phyloP scores from a whole-genome alignment of 2,888 invertebrate species.

The Kuschelorhynchus macadamiae region DNA sequence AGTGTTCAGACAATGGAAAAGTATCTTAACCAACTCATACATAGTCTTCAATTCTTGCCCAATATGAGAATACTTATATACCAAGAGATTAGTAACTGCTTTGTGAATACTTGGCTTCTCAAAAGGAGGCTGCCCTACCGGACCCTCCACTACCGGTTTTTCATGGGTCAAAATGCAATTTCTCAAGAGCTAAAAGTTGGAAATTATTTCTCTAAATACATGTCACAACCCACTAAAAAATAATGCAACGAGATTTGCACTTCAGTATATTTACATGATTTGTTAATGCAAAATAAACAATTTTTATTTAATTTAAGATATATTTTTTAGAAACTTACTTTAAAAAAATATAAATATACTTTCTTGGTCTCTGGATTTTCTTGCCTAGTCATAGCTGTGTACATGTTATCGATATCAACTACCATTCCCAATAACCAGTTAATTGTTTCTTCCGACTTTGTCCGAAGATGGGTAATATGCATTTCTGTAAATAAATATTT shows the following conservation, averaged over 20 bases:
- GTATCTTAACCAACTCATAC: slow-evolving; percentile 93
- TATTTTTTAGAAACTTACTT: slow-evolving; percentile 71
- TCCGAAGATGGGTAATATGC: slow-evolving; percentile 87
- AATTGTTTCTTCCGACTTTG: slow-evolving; percentile 83
- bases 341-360: slow-evolving; percentile 92
- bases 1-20: slow-evolving; percentile 92
- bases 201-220: too few species aligned
- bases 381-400: slow-evolving; percentile 91
- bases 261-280: too few species aligned
- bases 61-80: slow-evolving; percentile 87
- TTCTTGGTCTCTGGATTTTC: slow-evolving; percentile 93
- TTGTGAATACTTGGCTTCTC: slow-evolving; percentile 94
- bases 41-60: slow-evolving; percentile 80
- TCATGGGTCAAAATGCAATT: slow-evolving; percentile 89
- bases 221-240: too few species aligned
- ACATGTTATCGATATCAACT: slow-evolving; percentile 95
- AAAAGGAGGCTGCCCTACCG: slow-evolving; percentile 93
- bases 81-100: slow-evolving; percentile 91
- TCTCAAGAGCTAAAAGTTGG: slow-evolving; percentile 80
- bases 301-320: background rate
- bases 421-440: slow-evolving; percentile 91
- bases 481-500: slow-evolving; percentile 71
- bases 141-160: slow-evolving; percentile 86
- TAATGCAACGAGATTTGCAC: too few species aligned
- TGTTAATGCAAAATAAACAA: too few species aligned